phyloP scores from a whole-genome alignment of 1,140 invertebrate species.

The Bombyx mandarina region DNA sequence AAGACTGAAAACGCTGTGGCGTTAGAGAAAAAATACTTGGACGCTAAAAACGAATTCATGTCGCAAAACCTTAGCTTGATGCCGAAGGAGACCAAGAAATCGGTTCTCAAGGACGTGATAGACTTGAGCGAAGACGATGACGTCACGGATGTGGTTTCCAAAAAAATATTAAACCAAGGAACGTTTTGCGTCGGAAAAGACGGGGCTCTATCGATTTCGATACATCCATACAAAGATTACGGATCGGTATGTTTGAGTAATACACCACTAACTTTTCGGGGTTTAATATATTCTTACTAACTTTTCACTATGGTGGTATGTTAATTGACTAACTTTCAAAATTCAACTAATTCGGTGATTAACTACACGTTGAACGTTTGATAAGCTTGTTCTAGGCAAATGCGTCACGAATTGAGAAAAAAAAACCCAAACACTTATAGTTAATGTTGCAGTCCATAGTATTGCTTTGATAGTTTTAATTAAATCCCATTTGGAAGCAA shows the following conservation, averaged over 20 bases:
- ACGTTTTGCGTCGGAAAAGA: slow-evolving; percentile 54
- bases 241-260: slow-evolving; percentile 51
- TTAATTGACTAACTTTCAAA: no score
- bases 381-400: no score
- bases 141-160: slow-evolving; percentile 40
- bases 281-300: slow-evolving; percentile 6
- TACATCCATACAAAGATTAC: slow-evolving; percentile 37
- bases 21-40: slow-evolving; percentile 62
- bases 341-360: no score
- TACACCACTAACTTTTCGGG: slow-evolving; percentile 30
- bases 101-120: slow-evolving; percentile 53
- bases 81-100: slow-evolving; percentile 52
- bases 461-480: no score
- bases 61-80: slow-evolving; percentile 58
- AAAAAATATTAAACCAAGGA: slow-evolving; percentile 39
- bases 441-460: no score
- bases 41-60: slow-evolving; percentile 69
- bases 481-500: no score
- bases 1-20: slow-evolving; percentile 46
- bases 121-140: slow-evolving; percentile 62
- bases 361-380: no score
- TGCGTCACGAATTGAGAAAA: no score
- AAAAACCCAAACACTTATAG: no score
- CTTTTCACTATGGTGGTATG: no score
- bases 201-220: slow-evolving; percentile 56